Conservation (phyloP, 2,113 vertebrate genomes). For the Turnix velox region DNA sequence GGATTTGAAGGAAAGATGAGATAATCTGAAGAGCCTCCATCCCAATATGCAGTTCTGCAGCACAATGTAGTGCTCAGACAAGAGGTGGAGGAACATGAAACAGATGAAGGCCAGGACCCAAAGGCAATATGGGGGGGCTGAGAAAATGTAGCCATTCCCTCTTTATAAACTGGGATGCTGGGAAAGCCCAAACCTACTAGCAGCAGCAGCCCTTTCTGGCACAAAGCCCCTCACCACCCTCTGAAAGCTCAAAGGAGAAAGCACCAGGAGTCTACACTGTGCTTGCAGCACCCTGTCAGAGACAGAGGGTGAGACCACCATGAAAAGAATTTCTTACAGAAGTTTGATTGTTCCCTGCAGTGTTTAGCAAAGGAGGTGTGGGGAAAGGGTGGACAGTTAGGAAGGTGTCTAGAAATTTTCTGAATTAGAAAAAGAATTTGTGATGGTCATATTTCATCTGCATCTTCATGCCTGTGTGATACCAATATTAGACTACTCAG, state of each 20-base stretch:
- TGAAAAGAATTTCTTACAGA: background rate
- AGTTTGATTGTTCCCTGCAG: background rate
- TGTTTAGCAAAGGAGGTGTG: background rate
- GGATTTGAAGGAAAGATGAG: background rate
- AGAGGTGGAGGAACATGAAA: background rate
- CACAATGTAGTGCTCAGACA: background rate
- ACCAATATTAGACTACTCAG: background rate
- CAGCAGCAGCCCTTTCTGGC: background rate
- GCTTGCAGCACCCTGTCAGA: background rate
- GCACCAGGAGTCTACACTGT: background rate
- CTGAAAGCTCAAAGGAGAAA: background rate
- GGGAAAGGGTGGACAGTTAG: background rate
- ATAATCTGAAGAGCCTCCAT: background rate
- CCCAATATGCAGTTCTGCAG: background rate
- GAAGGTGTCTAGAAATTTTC: background rate
- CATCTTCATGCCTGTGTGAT: background rate
- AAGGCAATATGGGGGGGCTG: fast-evolving
- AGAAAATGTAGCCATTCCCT: background rate
- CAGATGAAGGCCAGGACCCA: background rate
- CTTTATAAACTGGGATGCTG: background rate
- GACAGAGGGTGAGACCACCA: background rate
- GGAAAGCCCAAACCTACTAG: background rate
- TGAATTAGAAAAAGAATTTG: background rate
- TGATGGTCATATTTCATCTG: background rate
- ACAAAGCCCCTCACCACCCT: background rate